Conservation (phyloP, 2,113 vertebrate genomes). For the Ciconia maguari region DNA sequence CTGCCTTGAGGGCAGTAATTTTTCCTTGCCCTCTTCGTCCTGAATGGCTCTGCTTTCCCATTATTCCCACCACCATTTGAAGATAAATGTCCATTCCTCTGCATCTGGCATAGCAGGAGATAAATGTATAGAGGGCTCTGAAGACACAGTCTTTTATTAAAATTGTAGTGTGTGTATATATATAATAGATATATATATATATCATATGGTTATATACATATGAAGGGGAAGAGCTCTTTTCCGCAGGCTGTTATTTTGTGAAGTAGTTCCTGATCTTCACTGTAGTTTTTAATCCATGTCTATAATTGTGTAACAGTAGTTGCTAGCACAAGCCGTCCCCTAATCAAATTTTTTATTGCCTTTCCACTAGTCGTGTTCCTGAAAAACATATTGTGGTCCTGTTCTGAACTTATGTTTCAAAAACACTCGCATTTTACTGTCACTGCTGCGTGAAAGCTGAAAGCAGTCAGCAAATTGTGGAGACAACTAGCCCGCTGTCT, state of each 20-base stretch:
- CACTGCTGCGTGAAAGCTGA: background rate
- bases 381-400: background rate
- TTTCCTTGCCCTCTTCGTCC: background rate
- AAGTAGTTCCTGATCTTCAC: background rate
- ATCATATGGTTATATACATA: background rate
- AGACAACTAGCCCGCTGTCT: accelerated
- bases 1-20: background rate
- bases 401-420: background rate
- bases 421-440: background rate
- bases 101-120: background rate
- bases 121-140: background rate
- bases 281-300: background rate
- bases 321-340: background rate
- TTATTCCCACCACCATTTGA: background rate
- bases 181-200: background rate
- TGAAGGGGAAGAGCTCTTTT: background rate
- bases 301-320: background rate
- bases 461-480: background rate
- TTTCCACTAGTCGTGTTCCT: background rate
- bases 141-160: background rate
- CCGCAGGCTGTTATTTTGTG: background rate
- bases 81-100: background rate
- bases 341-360: background rate
- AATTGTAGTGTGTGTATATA: background rate
- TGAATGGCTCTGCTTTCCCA: background rate